A percentile compares a stretch with the other conserved stretches of the same genome.
Conservation (phyloP, 1,140 invertebrate genomes). For the Laodelphax striatellus region DNA sequence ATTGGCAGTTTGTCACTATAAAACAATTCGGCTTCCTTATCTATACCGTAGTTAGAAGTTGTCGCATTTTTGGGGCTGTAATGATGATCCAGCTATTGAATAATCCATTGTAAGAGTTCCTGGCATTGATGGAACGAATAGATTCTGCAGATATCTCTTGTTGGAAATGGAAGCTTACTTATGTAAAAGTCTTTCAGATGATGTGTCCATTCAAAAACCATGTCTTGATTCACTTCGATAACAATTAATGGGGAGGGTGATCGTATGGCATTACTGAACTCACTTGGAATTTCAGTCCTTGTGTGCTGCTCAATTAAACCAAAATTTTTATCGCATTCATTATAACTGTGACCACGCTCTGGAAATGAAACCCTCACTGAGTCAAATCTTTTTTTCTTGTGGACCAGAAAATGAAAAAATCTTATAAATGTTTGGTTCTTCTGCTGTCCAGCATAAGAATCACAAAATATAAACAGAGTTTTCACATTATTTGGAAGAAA, state of each 20-base stretch:
- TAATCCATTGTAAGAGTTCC: not conserved
- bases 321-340: not conserved
- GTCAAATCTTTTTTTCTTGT: not conserved
- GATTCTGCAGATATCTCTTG: not conserved
- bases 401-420: not conserved
- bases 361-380: not conserved
- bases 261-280: not conserved
- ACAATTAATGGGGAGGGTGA: not conserved
- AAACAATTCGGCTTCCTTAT: not conserved
- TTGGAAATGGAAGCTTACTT: not conserved
- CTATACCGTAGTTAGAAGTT: not conserved
- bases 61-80: not conserved
- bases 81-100: not conserved
- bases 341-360: not conserved
- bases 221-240: not conserved
- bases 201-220: not conserved
- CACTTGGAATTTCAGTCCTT: not conserved
- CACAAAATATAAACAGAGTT: not conserved
- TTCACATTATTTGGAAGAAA: constrained; percentile 2
- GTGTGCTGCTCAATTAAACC: not conserved
- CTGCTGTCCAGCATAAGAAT: not conserved
- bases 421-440: not conserved
- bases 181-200: not conserved
- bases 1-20: not conserved
- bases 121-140: not conserved